Percentiles rank a stretch among this genome's conserved stretches.
Conservation (phyloP, 2,888 invertebrate genomes). For the Desoria tigrina region DNA sequence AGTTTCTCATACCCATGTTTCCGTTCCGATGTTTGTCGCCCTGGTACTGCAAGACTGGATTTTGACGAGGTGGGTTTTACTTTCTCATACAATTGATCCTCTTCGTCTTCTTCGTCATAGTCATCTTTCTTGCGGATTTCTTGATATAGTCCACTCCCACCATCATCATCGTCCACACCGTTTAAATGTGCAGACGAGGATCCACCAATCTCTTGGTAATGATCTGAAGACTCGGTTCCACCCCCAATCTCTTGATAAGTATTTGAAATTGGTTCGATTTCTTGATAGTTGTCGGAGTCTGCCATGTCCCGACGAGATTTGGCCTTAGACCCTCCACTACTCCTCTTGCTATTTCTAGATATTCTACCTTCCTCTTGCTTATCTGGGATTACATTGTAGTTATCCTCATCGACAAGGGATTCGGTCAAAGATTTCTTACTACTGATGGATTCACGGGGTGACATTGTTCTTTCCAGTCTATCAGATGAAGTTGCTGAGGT, state of each 20-base stretch:
- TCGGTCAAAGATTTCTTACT: background rate
- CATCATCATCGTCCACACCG: slow-evolving; percentile 18
- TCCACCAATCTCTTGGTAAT: slow-evolving; percentile 49
- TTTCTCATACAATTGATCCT: slow-evolving; percentile 49
- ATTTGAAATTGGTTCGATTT: slow-evolving; percentile 39
- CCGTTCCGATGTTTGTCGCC: background rate
- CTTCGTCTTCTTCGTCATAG: slow-evolving; percentile 48
- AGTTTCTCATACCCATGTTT: slow-evolving; percentile 53
- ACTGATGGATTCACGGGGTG: background rate
- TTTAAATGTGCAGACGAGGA: background rate
- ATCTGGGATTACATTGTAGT: slow-evolving; percentile 51
- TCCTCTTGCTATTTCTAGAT: slow-evolving; percentile 2
- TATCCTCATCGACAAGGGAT: slow-evolving; percentile 48
- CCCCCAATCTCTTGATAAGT: slow-evolving; percentile 48
- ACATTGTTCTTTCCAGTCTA: background rate
- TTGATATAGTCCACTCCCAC: slow-evolving; percentile 43
- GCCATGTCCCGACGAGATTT: slow-evolving; percentile 15
- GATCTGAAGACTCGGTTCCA: slow-evolving; percentile 38
- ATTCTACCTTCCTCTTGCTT: slow-evolving; percentile 12
- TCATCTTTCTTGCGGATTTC: slow-evolving; percentile 43
- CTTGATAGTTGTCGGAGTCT: slow-evolving; percentile 48
- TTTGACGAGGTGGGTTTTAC: slow-evolving; percentile 36
- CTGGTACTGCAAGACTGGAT: slow-evolving; percentile 2
- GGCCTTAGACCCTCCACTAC: slow-evolving; percentile 14
- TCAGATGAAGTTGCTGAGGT: background rate